These are phyloP conservation scores for Cryptocephalus primarius DNA, from an alignment of 2,888 invertebrate genomes.

Conservation along the genomic window DNA sequence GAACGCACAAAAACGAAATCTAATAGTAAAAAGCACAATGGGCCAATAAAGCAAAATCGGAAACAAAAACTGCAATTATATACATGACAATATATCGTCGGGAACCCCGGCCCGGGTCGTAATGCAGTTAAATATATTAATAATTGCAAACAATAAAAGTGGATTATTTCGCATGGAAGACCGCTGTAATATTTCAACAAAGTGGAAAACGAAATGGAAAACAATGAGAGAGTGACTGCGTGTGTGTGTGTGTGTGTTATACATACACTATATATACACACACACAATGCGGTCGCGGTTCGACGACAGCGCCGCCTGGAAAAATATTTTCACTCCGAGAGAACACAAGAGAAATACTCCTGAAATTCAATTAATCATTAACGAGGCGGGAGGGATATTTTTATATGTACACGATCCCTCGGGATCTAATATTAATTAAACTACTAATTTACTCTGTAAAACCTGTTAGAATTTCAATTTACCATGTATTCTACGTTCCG, in stretches of 20 bases:
- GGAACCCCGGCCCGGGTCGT: slow-evolving; percentile 22
- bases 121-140: slow-evolving; percentile 37
- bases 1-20: slow-evolving; percentile 33
- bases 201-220: slow-evolving; percentile 19
- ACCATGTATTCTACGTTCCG: no score
- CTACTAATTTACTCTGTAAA: no score
- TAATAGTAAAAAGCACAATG: slow-evolving; percentile 34
- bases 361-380: no score
- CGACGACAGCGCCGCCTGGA: not conserved
- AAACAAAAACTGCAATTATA: slow-evolving; percentile 34
- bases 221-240: slow-evolving; percentile 13
- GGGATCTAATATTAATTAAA: no score
- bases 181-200: slow-evolving; percentile 25
- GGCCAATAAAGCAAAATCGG: slow-evolving; percentile 33
- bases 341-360: no score
- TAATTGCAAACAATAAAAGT: slow-evolving; percentile 38
- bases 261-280: not conserved
- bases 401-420: no score
- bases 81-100: slow-evolving; percentile 30
- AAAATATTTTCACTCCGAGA: no score
- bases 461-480: no score
- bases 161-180: slow-evolving; percentile 35
- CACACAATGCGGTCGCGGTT: not conserved
- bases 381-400: no score
- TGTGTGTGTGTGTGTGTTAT: no score